A percentile compares a stretch with the other conserved stretches of the same genome.
Conservation (phyloP, 2,113 vertebrate species). For the Strigops habroptila region DNA sequence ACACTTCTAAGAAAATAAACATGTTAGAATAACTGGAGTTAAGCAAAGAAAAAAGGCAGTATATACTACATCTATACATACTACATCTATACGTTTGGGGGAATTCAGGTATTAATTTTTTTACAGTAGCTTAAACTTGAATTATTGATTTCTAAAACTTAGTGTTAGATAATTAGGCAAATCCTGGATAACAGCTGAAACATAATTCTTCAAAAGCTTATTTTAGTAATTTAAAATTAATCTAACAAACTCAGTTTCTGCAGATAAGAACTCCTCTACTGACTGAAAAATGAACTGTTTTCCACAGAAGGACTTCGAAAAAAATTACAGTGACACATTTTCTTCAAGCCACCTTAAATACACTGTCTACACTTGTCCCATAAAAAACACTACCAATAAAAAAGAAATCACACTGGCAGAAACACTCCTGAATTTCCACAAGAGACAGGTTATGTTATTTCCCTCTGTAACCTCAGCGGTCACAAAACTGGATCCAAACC, state of each 20-base stretch:
- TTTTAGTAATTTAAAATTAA: not conserved
- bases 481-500: not conserved
- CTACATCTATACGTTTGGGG: not conserved
- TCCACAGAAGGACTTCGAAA: not conserved
- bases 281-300: not conserved
- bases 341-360: not conserved
- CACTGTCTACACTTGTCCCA: not conserved
- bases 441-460: not conserved
- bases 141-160: not conserved
- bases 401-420: not conserved
- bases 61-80: not conserved
- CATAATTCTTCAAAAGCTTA: not conserved
- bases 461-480: not conserved
- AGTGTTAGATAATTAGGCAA: not conserved
- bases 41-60: not conserved
- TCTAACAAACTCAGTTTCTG: not conserved
- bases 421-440: not conserved
- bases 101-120: not conserved
- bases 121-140: not conserved
- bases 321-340: not conserved
- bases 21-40: not conserved
- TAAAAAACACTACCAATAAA: not conserved
- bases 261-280: not conserved
- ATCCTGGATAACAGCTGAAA: not conserved
- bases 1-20: not conserved